Percentiles rank a stretch among this genome's conserved stretches.
Conservation (phyloP, 2,797 vertebrate genomes). For the Catamblyrhynchus diadema region DNA sequence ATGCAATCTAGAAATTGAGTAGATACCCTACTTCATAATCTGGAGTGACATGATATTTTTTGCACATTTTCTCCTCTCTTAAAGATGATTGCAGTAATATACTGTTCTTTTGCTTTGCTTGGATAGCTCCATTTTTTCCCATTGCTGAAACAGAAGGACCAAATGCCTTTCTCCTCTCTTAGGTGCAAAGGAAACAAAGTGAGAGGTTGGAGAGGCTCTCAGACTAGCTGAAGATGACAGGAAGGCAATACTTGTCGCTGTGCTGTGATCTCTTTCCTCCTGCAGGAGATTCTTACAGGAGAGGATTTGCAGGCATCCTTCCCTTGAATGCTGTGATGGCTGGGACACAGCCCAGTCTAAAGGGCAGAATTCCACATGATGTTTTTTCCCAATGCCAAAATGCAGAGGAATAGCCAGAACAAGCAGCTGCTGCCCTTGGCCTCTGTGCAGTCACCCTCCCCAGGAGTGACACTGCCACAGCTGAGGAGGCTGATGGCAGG, state of each 20-base stretch:
- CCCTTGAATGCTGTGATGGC: neutral
- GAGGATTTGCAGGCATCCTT: neutral
- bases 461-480: neutral
- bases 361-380: neutral
- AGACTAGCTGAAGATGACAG: neutral
- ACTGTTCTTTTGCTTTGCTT: neutral
- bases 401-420: neutral
- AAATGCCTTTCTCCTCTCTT: neutral
- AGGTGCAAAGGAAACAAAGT: neutral
- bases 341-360: neutral
- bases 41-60: neutral
- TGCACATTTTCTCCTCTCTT: neutral
- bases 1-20: neutral
- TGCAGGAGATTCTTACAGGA: neutral
- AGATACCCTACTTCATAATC: neutral
- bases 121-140: neutral
- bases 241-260: neutral
- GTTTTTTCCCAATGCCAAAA: neutral
- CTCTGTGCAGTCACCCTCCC: neutral
- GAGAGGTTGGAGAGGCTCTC: neutral
- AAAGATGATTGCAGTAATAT: neutral
- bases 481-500: neutral
- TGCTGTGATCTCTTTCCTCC: neutral
- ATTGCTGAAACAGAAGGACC: neutral
- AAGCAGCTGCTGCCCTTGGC: neutral